Evolutionary conservation across 2,113 vertebrate genomes (phyloP), one percentile per base, ranked within the genome.

Genomic region (Speoplatyrhinus poulsoni): DNA sequence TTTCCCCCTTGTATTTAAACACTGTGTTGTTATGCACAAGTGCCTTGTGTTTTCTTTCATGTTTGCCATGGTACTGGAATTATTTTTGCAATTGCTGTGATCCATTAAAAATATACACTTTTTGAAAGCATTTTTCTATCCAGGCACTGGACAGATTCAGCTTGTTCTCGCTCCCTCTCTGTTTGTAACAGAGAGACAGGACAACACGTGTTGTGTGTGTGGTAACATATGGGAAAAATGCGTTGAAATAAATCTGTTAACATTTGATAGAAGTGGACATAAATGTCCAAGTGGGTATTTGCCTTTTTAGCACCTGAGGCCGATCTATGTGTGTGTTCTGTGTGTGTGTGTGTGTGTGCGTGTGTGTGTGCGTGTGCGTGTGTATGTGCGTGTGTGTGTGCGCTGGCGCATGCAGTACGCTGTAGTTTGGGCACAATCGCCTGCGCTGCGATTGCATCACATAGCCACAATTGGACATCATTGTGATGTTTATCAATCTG

Each of bases 401-500:
- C 54, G 67, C 4, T 19, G 3, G 46, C 12, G 41, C 16, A 13
- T 13, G 26, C 9, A 19, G 13, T 46, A 11, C 46, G 41, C 1
- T 48, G 53, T 8, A 9, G 62, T 56, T 58, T 36, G 59, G 60
- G 58, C 19, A 65, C 77, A 81, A 82, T 87, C 85, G 66, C 73
- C 77, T 76, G 77, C 52, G 63, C 67, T 68, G 60, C 13, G 86
- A 89, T 89, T 85, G 79, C 84, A 90, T 87, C 85, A 72, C 74
- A 73, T 57, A 57, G 63, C 65, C 19, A 60, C 84, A 85, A 86
- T 72, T 82, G 84, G 79, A 89, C 86, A 89, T 86, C 82, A 79
- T 81, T 88, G 82, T 79, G 89, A 90, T 92, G 83, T 83, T 83
- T 90, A 89, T 90, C 88, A 73, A 47, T 48, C 13, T 54, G 61